Percentiles rank a stretch among this genome's conserved stretches.
These are phyloP conservation scores for Cathartes aura DNA, from an alignment of 2,113 vertebrate species.

Conservation along the genomic window DNA sequence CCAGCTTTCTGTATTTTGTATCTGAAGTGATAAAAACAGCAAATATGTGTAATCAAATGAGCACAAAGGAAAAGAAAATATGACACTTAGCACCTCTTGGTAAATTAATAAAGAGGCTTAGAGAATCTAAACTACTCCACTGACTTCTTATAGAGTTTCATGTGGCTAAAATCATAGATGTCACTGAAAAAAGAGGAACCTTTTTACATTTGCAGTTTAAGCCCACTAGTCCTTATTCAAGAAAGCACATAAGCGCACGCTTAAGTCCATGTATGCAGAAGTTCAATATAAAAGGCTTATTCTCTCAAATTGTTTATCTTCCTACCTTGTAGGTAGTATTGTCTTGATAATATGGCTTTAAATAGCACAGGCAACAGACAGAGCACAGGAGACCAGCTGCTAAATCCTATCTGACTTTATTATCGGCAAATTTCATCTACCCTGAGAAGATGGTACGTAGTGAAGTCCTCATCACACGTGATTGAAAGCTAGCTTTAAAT, in stretches of 20 bases:
- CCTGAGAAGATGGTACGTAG: not conserved
- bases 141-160: not conserved
- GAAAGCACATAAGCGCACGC: not conserved
- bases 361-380: not conserved
- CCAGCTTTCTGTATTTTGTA: not conserved
- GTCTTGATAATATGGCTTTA: not conserved
- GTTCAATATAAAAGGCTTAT: not conserved
- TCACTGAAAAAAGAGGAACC: not conserved
- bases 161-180: not conserved
- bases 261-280: rapidly evolving
- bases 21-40: not conserved
- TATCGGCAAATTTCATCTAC: not conserved
- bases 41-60: not conserved
- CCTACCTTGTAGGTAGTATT: not conserved
- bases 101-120: not conserved
- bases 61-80: not conserved
- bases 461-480: not conserved
- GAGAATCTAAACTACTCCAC: not conserved
- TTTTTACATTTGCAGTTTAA: not conserved
- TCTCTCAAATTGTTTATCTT: not conserved
- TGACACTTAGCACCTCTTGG: not conserved
- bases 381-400: not conserved
- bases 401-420: not conserved
- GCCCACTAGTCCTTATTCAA: not conserved
- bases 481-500: not conserved